phyloP scores from a whole-genome alignment of 2,888 invertebrate genomes.

The Drosophila fungiperda region DNA sequence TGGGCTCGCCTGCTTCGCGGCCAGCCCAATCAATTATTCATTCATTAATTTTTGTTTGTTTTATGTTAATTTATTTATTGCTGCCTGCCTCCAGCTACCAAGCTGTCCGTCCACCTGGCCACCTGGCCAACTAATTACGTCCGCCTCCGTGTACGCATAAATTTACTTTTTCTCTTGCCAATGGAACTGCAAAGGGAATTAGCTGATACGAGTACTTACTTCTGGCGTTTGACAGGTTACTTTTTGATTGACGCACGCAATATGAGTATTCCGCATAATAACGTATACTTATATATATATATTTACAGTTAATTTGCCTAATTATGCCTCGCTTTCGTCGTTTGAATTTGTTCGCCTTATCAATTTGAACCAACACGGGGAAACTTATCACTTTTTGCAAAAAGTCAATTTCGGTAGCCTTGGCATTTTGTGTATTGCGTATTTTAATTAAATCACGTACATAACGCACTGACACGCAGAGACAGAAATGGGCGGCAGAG shows the following conservation, averaged over 20 bases:
- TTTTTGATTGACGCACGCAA: slow-evolving; percentile 74
- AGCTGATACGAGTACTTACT: slow-evolving; percentile 40
- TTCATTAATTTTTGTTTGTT: slow-evolving; percentile 80
- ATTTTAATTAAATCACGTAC: slow-evolving; percentile 78
- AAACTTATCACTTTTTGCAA: slow-evolving; percentile 60
- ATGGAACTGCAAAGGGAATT: slow-evolving; percentile 49
- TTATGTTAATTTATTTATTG: slow-evolving; percentile 80
- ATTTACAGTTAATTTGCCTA: slow-evolving; percentile 71
- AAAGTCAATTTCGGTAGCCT: slow-evolving; percentile 20
- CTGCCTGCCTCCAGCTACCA: slow-evolving; percentile 35
- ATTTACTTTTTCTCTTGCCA: slow-evolving; percentile 34
- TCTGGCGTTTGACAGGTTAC: slow-evolving; percentile 71
- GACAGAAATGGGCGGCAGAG: neutral
- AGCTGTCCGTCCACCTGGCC: slow-evolving; percentile 18
- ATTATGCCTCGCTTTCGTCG: slow-evolving; percentile 45
- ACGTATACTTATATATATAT: slow-evolving; percentile 8
- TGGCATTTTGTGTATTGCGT: slow-evolving; percentile 45
- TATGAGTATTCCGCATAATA: slow-evolving; percentile 36
- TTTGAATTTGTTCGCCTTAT: slow-evolving; percentile 41
- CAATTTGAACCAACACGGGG: slow-evolving; percentile 53
- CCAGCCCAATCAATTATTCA: slow-evolving; percentile 74
- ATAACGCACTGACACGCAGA: slow-evolving; percentile 19
- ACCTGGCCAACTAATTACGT: slow-evolving; percentile 72
- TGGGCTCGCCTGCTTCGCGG: slow-evolving; percentile 11
- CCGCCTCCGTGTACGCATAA: slow-evolving; percentile 64